A percentile compares a stretch with the other conserved stretches of the same genome.
Conservation (phyloP, 1,140 invertebrate species). For the Adelges cooleyi region DNA sequence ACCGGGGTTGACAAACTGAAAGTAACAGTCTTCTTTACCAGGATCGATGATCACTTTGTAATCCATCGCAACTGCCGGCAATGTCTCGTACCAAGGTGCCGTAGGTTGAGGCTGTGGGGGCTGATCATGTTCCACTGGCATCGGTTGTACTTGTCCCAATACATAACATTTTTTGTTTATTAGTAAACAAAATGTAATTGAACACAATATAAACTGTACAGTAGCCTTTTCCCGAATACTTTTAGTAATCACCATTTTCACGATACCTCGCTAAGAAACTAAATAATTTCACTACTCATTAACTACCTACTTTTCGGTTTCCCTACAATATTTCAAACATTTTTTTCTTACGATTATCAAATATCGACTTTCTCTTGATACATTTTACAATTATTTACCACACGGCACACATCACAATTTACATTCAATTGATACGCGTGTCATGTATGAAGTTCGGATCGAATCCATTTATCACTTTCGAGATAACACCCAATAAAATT, state of each 20-base stretch:
- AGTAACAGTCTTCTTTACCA: constrained; percentile 90
- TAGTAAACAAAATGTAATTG: background rate
- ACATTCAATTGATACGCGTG: background rate
- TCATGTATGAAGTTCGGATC: constrained; percentile 18
- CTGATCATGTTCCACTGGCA: background rate
- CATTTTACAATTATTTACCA: background rate
- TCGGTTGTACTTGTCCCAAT: background rate
- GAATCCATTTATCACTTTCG: background rate
- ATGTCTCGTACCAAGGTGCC: constrained; percentile 37
- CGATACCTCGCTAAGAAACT: too few species aligned
- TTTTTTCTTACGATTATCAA: too few species aligned
- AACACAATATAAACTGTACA: background rate
- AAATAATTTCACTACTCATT: too few species aligned
- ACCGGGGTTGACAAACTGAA: constrained; percentile 78
- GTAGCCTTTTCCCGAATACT: too few species aligned
- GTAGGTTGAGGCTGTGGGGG: background rate
- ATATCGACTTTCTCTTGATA: background rate
- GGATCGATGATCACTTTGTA: constrained; percentile 89
- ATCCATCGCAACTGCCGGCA: constrained; percentile 85
- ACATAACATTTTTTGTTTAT: background rate
- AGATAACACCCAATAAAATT: too few species aligned
- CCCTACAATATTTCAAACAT: too few species aligned
- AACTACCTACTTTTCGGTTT: too few species aligned
- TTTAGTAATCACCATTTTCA: too few species aligned
- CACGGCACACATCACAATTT: background rate